A percentile compares a stretch with the other conserved stretches of the same genome.
Conservation (phyloP, 2,888 invertebrate genomes). For the Amblyteles armatorius region DNA sequence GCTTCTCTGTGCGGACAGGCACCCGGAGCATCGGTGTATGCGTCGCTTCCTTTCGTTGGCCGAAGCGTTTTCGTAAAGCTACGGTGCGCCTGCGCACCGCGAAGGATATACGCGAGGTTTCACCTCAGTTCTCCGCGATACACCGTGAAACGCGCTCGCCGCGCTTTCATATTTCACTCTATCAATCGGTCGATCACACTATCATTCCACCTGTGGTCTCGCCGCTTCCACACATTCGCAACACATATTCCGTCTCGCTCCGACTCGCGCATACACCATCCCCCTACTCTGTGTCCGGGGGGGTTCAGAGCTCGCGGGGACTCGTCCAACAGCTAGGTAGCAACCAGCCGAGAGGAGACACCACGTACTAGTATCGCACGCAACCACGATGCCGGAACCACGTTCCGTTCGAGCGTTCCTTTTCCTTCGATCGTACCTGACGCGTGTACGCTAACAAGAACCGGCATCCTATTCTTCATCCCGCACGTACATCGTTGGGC, state of each 20-base stretch:
- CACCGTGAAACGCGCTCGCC: slow-evolving; percentile 75
- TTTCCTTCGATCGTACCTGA: slow-evolving; percentile 4
- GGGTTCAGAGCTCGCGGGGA: slow-evolving; percentile 40
- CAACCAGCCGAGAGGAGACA: slow-evolving; percentile 18
- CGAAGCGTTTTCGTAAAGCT: slow-evolving; percentile 64
- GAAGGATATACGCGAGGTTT: slow-evolving; percentile 64
- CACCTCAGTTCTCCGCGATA: slow-evolving; percentile 77
- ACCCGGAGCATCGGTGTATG: slow-evolving; percentile 45
- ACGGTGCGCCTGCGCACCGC: slow-evolving; percentile 64
- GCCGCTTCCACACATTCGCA: slow-evolving; percentile 21
- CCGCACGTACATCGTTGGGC: no score
- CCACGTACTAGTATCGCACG: slow-evolving; percentile 14
- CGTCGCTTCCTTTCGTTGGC: slow-evolving; percentile 61
- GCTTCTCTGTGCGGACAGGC: slow-evolving; percentile 7
- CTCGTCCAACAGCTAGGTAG: slow-evolving; percentile 36
- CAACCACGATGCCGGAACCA: slow-evolving; percentile 33
- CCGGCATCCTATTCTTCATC: slow-evolving; percentile 20
- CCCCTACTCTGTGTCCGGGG: slow-evolving; percentile 12
- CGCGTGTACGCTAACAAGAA: slow-evolving; percentile 29
- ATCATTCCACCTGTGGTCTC: slow-evolving; percentile 9
- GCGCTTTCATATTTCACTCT: slow-evolving; percentile 68
- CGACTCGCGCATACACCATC: slow-evolving; percentile 24
- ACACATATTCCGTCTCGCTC: slow-evolving; percentile 34
- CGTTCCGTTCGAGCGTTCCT: slow-evolving; percentile 14
- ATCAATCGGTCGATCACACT: slow-evolving; percentile 66